Evolutionary conservation across 2,888 invertebrate species (phyloP), one percentile per base, ranked within the genome.

Genomic region (Harpalus rubripes): DNA sequence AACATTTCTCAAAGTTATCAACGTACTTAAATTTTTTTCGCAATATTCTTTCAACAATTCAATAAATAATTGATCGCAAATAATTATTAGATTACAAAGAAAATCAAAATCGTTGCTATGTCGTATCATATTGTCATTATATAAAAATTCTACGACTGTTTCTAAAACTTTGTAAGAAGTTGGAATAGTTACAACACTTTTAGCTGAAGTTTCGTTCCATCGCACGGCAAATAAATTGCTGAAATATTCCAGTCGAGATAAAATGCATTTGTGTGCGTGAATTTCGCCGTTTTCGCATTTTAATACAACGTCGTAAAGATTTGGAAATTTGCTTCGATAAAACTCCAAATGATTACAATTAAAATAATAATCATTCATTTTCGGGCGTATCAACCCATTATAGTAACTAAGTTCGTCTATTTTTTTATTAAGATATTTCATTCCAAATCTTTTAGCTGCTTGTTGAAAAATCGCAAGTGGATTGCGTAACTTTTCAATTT

Each of bases 161-260:
- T 93, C 91, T 86, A 96, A 91, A 41, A 95, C 92, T 76, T 92
- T 92, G 84, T 93, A 92, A 86, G 93, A 92, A 81, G 95, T 93
- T 15, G 95, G 95, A 26, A 96, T 89, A 0, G 92, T 92, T 16
- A 95, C 92, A 85, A 92, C 91, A 74, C 92, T 92, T 81, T 59
- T 61, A 39, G 41, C 16, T 16, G 63, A 80, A 90, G 88, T 95
- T 95, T 95, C 95, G 76, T 93, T 92, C 97, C 97, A 97, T 63
- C 95, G 94, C 88, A 94, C 94, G 88, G 94, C 94, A 88, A 97
- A 95, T 96, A 98, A 96, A 88, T 95, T 95, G 86, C 94, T 94
- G 90, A 98, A 98, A 90, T 97, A 98, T 87, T 97, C 97, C n/a
- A 96, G 91, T 44, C 97, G 95, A 0, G 95, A 94, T 16, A 98